Conservation (phyloP, 1,140 invertebrate species). For the Drosophila kanapiae region DNA sequence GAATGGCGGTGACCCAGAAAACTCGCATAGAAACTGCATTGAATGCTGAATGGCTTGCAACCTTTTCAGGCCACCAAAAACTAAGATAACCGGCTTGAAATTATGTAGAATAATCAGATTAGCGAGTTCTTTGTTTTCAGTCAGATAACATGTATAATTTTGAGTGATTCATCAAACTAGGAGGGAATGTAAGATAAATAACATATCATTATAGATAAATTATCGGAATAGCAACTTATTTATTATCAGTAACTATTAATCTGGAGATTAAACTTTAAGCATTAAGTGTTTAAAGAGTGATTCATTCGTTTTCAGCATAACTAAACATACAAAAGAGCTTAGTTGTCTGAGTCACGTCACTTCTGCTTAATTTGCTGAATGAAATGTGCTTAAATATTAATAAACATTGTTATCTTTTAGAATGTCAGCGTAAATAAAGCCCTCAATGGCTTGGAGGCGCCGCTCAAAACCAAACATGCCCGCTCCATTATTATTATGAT, state of each 20-base stretch:
- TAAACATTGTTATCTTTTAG: slow-evolving; percentile 68
- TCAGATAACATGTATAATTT: slow-evolving; percentile 7
- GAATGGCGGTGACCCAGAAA: slow-evolving; percentile 33
- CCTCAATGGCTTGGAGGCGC: slow-evolving; percentile 94
- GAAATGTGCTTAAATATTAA: background rate
- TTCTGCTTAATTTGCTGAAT: background rate
- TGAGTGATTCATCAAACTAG: background rate
- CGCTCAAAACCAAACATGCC: slow-evolving; percentile 99
- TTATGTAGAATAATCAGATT: background rate
- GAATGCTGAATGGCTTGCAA: slow-evolving; percentile 2
- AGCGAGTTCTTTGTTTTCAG: background rate
- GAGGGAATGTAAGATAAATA: slow-evolving; percentile 6
- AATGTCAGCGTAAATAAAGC: slow-evolving; percentile 94
- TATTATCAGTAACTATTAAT: background rate
- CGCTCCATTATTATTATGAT: slow-evolving; percentile 97
- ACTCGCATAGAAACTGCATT: slow-evolving; percentile 34
- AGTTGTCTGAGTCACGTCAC: slow-evolving; percentile 12
- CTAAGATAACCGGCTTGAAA: slow-evolving; percentile 1
- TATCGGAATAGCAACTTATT: background rate
- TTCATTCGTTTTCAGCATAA: slow-evolving; percentile 1
- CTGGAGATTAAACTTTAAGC: background rate
- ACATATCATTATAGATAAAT: background rate
- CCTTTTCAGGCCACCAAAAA: slow-evolving; percentile 6
- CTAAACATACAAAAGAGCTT: background rate
- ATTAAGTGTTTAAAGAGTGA: background rate